Evolutionary conservation across 2,888 invertebrate genomes (phyloP).

Genomic region (Rapana venosa): DNA sequence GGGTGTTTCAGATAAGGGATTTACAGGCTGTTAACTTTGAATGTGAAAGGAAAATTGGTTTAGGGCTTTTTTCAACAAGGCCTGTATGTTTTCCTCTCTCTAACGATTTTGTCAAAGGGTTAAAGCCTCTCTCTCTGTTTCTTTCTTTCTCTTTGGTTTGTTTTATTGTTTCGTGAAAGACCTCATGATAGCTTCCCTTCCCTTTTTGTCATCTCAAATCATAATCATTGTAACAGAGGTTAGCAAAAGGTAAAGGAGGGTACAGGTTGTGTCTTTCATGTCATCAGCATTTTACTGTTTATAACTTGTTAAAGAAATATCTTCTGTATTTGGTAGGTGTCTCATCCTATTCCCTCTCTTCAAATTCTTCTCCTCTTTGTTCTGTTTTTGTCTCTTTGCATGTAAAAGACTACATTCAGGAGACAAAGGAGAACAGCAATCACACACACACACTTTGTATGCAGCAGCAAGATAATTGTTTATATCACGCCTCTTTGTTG

Average conservation of each 20-base stretch:
- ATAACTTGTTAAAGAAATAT: too few species aligned
- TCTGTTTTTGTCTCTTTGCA: too few species aligned
- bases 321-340: too few species aligned
- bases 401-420: too few species aligned
- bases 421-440: constrained; percentile 15
- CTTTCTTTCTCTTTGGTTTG: not conserved
- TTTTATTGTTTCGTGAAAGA: not conserved
- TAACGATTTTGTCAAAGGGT: not conserved
- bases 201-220: not conserved
- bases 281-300: too few species aligned
- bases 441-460: not conserved
- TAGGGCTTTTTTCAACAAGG: not conserved
- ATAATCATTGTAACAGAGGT: too few species aligned
- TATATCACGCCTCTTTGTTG: not conserved
- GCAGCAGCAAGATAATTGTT: not conserved
- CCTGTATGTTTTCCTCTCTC: too few species aligned
- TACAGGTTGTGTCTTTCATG: not conserved
- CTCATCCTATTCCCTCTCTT: too few species aligned
- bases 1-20: not conserved
- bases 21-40: not conserved
- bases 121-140: not conserved
- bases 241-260: too few species aligned
- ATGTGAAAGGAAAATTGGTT: not conserved
- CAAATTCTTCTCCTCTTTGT: not conserved
- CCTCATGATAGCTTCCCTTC: not conserved